Conservation (phyloP, 2,113 vertebrate genomes). For the Pteruthius melanotis region DNA sequence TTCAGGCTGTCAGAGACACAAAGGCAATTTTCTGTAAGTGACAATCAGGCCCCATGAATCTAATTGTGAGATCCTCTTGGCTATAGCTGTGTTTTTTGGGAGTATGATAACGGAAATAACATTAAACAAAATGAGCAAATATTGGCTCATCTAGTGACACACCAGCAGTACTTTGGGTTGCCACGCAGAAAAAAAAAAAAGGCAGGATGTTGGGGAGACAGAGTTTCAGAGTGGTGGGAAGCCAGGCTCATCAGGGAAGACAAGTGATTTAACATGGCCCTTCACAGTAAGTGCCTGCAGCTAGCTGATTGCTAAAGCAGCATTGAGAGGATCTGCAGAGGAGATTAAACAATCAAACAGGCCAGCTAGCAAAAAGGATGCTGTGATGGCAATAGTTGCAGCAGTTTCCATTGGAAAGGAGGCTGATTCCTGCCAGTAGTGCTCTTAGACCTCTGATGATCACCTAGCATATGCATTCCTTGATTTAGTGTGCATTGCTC, state of each 20-base stretch:
- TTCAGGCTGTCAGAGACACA: neutral
- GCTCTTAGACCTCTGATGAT: neutral
- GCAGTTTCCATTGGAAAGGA: neutral
- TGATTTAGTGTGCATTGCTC: neutral
- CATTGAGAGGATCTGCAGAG: neutral
- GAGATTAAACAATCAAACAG: neutral
- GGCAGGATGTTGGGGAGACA: constrained; percentile 1
- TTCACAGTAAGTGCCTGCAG: neutral
- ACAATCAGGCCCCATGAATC: neutral
- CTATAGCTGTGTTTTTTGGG: neutral
- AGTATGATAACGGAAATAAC: neutral
- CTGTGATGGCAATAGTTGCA: neutral
- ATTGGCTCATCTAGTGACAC: neutral
- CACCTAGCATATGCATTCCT: neutral
- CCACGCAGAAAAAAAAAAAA: neutral
- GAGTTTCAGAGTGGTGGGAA: neutral
- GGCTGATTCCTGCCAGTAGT: neutral
- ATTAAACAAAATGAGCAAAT: neutral
- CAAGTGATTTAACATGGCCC: constrained; percentile 11
- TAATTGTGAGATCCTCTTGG: neutral
- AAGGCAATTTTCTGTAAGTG: neutral
- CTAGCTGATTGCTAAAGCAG: constrained; percentile 36
- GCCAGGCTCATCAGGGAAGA: neutral
- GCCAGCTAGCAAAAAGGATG: neutral
- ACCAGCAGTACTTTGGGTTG: neutral